A percentile compares a stretch with the other conserved stretches of the same genome.
These are phyloP conservation scores for Pontoporia blainvillei DNA, from an alignment of 2,113 vertebrate genomes.

Conservation along the genomic window DNA sequence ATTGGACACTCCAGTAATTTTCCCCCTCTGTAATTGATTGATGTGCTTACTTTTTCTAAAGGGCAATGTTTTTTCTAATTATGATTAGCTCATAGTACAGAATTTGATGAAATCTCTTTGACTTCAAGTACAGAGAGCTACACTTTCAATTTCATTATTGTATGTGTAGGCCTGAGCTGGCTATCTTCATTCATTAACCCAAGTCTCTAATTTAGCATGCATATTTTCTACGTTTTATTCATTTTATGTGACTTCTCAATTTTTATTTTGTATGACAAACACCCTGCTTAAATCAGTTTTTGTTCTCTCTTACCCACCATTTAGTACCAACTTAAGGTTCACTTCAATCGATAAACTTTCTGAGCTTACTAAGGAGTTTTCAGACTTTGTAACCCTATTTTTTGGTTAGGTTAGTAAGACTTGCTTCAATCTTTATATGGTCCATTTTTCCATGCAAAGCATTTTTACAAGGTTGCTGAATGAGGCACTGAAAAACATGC, in stretches of 20 bases:
- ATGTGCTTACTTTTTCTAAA: slow-evolving; percentile 16
- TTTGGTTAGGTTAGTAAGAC: background rate
- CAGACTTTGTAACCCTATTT: background rate
- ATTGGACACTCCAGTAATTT: background rate
- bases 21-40: background rate
- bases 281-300: background rate
- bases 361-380: background rate
- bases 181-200: background rate
- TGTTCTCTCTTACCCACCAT: background rate
- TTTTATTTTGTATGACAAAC: background rate
- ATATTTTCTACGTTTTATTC: background rate
- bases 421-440: background rate
- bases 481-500: background rate
- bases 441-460: background rate
- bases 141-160: background rate
- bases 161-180: background rate
- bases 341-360: background rate
- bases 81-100: background rate
- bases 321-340: background rate
- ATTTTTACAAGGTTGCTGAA: slow-evolving; percentile 22
- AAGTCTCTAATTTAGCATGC: background rate
- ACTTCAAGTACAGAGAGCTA: background rate
- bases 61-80: background rate
- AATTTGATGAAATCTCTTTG: background rate
- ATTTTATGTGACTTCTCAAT: background rate